Evolutionary conservation across 2,888 invertebrate species (phyloP), one percentile per base, ranked within the genome.

Genomic region (Uloborus plumipes): DNA sequence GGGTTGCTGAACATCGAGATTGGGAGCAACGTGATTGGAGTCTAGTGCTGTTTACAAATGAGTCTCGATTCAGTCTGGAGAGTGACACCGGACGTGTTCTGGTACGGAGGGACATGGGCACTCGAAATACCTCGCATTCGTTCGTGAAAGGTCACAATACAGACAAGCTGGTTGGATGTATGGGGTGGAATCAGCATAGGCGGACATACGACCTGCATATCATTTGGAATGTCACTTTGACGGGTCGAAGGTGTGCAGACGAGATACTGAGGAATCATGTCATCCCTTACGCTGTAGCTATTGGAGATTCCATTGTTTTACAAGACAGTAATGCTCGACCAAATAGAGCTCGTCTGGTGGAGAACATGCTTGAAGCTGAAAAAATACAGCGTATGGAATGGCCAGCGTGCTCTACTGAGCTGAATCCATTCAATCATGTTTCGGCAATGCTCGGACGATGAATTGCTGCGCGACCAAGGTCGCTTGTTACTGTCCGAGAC

Each of bases 351-450:
- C 14, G 51, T 20, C 66, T 66, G 20, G 66, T 50, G 66, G 20
- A 66, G 66, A 66, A 66, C 50, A 15, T 50, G 9, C 66, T 66
- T 66, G 66, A 66, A 66, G 51, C 18, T 50, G 66, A 66, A 50
- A 66, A 9, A 20, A 50, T 49, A 50, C 9, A 50, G 50, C 20
- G 22, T 66, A 66, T 66, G 66, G 50, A 66, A 6, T 66, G 66
- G 66, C 66, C 66, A 49, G 50, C 15, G 14, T 50, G 51, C 66
- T 66, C 15, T 66, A 20, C 66, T 64, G 47, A 39, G 9, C 64
- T 64, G 11, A 47, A n/a, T 47, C 14, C 47, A 47, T 47, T 64
- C 18, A 14, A 64, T 47, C 64, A 64, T 39, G 47, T 64, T 64
- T 64, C 2, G 64, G 47, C 39, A n/a, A 39, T 18, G 18, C 64